phyloP scores from a whole-genome alignment of 2,888 invertebrate genomes.

The Cataglyphis altisquamis region DNA sequence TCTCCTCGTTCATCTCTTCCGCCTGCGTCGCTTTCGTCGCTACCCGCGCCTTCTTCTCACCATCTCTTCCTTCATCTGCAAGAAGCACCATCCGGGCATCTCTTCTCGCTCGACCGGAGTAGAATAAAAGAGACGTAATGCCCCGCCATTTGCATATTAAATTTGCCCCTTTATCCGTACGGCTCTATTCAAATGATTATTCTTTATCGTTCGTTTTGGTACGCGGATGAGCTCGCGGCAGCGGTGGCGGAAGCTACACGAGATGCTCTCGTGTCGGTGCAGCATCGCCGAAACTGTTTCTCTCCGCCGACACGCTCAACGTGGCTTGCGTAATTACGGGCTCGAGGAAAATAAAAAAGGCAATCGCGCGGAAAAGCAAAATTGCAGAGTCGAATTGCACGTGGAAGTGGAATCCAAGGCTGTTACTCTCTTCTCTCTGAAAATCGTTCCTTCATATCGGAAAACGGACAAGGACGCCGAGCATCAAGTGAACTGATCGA shows the following conservation, averaged over 20 bases:
- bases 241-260: not conserved
- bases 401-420: conserved; percentile 72
- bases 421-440: conserved; percentile 71
- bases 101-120: conserved; percentile 53
- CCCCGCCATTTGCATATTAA: conserved; percentile 81
- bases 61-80: conserved; percentile 47
- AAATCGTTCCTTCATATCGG: conserved; percentile 54
- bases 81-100: conserved; percentile 45
- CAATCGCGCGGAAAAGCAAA: conserved; percentile 69
- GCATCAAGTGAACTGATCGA: conserved; percentile 41
- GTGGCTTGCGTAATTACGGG: conserved; percentile 46
- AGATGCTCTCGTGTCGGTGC: conserved; percentile 39
- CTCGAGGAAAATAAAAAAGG: conserved; percentile 58
- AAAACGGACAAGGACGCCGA: conserved; percentile 22
- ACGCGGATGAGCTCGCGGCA: conserved; percentile 49
- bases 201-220: conserved; percentile 71
- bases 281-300: conserved; percentile 58
- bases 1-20: conserved; percentile 2
- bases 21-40: not conserved
- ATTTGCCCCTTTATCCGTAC: conserved; percentile 74
- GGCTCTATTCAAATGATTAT: conserved; percentile 77
- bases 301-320: conserved; percentile 14
- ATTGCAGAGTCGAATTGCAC: conserved; percentile 71
- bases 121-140: conserved; percentile 76
- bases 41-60: conserved; percentile 27